Evolutionary conservation across 2,888 invertebrate species (phyloP), one percentile per base, ranked within the genome.

Genomic region (Gasteruption jaculator): DNA sequence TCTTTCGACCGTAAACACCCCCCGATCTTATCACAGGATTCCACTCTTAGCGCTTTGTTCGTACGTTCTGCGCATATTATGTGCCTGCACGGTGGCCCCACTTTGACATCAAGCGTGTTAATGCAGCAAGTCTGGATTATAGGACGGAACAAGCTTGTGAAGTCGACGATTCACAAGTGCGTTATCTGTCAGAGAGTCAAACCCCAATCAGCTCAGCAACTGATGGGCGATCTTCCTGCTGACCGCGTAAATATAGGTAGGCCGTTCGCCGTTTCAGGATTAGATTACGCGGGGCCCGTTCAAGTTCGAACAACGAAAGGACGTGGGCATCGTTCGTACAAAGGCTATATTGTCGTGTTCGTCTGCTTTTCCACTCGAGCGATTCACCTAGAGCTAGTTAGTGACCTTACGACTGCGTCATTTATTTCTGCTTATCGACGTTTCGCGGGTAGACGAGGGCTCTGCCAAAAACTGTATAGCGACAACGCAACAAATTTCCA

Each of bases 401-500:
- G 22, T n/a, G 41, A 41, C 18, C 26, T 36, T 11, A 34, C 45
- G 8, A 29, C 44, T 8, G 24, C 15, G 1, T 34, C 44, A 19
- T 44, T 44, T n/a, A 15, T 44, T 15, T 35, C 32, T 10, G 42
- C 38, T 10, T 46, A 25, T 14, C 29, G 24, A n/a, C 18, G 43
- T 20, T 46, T 46, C 32, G 21, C 29, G 3, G 20, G 38, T 14
- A 38, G 43, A 22, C 21, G 38, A 27, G 42, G 42, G n/a, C 26
- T 25, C 15, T 37, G 37, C n/a, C 22, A 11, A n/a, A n/a, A 34
- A 16, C 25, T 46, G 15, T 43, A 22, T n/a, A 46, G 46, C 15
- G 43, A 46, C 35, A 46, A 43, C 27, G 42, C 33, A 6, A 43
- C 45, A 8, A 42, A 32, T 11, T 45, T 45, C 21, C 20, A 24